Base-by-base conservation (phyloP, 2,888 invertebrate species). In the Neoscelio sp. region DNA sequence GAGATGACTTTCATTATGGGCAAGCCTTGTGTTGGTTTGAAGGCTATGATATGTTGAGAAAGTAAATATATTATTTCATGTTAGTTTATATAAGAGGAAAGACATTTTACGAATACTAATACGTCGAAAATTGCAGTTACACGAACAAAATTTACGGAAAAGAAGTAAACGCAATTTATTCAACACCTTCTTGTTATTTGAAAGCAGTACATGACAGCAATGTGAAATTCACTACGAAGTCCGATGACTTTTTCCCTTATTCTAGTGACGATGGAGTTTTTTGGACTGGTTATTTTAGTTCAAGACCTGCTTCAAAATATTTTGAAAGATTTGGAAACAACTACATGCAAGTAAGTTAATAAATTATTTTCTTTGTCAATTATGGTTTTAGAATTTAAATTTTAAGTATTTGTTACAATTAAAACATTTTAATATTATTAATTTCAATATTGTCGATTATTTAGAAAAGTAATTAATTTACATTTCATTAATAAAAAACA, bases 241-340 rank as follows among this genome's bases (percentile, higher is more conserved):
- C 92, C 0, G 96, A 96, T 84, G 97, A 97, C 86, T 97, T 96
- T 91, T 96, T 97, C 89, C 97, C 97, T 0, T 97, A 96, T 90
- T 96, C 96, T 1, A 95, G 95, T 54, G 95, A 95, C 85, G 92
- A 93, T 0, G 94, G 96, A 85, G 92, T 95, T 0, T 98, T 94
- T 87, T 99, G 98, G 98, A 97, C 97, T 0, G 98, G 98, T 0
- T 96, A 95, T 86, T 96, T 94, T 85, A 94, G 95, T 0, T 96
- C 96, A 0, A 91, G 96, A 3, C 96, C 96, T 0, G 94, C 95
- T 0, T 91, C 95, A 1, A 96, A 96, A 85, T 93, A 93, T 67
- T 95, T 93, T 82, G 95, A 95, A 88, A 92, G 96, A 8, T 90
- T 93, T 33, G 94, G 94, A 0, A 96, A 95, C 83, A 93, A 93